phyloP scores from a whole-genome alignment of 2,113 vertebrate genomes.

The Microcebus tavaratra region DNA sequence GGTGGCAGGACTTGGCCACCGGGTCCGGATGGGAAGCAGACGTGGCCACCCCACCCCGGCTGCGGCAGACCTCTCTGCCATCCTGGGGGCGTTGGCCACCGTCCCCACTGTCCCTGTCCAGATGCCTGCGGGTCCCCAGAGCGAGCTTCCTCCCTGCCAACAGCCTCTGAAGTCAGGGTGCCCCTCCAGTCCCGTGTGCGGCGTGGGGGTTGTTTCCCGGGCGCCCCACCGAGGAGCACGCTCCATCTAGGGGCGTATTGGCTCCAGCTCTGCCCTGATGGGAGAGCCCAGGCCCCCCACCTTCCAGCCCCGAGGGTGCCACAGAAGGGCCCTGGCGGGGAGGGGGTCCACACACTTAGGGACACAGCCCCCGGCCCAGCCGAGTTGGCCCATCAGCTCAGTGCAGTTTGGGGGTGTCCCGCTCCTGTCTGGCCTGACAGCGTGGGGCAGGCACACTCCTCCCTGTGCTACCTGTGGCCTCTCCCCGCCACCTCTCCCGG shows the following conservation, averaged over 20 bases:
- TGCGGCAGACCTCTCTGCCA: neutral
- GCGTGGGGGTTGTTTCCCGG: neutral
- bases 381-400: neutral
- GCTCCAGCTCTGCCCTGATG: neutral
- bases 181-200: too few species aligned
- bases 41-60: neutral
- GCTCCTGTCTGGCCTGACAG: rapidly evolving
- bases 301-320: neutral
- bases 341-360: rapidly evolving
- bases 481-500: neutral
- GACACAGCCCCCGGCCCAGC: rapidly evolving
- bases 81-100: neutral
- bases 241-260: neutral
- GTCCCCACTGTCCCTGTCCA: neutral
- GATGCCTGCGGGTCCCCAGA: neutral
- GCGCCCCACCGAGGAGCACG: rapidly evolving
- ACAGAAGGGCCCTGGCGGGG: too few species aligned
- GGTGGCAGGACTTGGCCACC: neutral
- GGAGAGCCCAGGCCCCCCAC: neutral
- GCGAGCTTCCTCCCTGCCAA: neutral
- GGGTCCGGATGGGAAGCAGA: neutral
- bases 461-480: neutral
- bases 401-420: neutral
- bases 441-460: neutral
- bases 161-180: neutral